Percentiles rank a stretch among this genome's conserved stretches.
Evolutionary conservation across 2,797 vertebrate species (phyloP).

Genomic region (Centroberyx gerrardi): DNA sequence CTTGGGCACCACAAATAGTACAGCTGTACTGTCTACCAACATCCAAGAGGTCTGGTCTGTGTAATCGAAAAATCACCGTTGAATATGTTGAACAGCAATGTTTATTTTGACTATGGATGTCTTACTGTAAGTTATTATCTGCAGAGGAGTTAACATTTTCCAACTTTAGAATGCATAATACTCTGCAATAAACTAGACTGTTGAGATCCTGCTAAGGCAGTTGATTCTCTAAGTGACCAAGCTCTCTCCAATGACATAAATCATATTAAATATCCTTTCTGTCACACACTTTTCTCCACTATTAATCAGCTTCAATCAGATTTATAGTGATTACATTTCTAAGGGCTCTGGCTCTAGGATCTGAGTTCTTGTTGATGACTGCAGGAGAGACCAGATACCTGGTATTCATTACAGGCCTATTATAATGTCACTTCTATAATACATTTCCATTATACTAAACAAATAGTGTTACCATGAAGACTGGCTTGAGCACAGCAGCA

Average conservation of each 20-base stretch:
- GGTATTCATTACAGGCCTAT: slow-evolving; percentile 71
- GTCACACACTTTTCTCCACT: slow-evolving; percentile 47
- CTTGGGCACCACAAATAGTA: slow-evolving; percentile 18
- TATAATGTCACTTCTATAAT: slow-evolving; percentile 64
- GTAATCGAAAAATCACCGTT: not conserved
- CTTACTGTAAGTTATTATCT: slow-evolving; percentile 2
- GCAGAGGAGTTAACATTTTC: slow-evolving; percentile 16
- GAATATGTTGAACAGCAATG: not conserved
- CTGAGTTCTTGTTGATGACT: slow-evolving; percentile 51
- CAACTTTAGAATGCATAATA: slow-evolving; percentile 21
- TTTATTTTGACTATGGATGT: not conserved
- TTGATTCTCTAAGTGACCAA: slow-evolving; percentile 1
- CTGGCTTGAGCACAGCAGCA: slow-evolving; percentile 28
- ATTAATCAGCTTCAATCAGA: slow-evolving; percentile 69
- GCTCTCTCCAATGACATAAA: slow-evolving; percentile 46
- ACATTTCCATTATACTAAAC: slow-evolving; percentile 68
- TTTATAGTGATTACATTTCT: slow-evolving; percentile 75
- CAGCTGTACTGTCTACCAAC: slow-evolving; percentile 1
- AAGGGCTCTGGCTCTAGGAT: slow-evolving; percentile 58
- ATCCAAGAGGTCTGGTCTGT: not conserved
- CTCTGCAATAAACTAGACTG: slow-evolving; percentile 20
- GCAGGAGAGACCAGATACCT: slow-evolving; percentile 67
- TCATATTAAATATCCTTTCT: slow-evolving; percentile 60
- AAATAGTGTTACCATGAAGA: slow-evolving; percentile 73
- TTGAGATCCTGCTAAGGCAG: not conserved